Conservation (phyloP, 2,797 vertebrate genomes). For the Tragopan temminckii region DNA sequence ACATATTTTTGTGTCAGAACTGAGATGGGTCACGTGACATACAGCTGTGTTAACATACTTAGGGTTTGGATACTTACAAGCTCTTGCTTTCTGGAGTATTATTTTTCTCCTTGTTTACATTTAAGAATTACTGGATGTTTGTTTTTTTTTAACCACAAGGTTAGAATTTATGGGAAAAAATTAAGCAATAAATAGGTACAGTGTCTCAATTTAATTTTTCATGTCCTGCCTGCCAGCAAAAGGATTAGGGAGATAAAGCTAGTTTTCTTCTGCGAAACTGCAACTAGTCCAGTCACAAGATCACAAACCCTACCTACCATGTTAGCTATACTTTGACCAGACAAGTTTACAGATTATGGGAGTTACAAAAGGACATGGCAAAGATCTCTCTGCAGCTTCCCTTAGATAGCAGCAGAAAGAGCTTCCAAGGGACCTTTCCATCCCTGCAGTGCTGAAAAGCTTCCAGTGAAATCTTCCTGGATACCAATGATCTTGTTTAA, state of each 20-base stretch:
- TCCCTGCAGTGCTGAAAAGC: conserved; percentile 42
- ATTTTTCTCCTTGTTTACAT: conserved; percentile 57
- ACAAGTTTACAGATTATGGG: conserved; percentile 51
- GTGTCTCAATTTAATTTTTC: conserved; percentile 37
- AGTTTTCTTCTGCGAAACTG: conserved; percentile 45
- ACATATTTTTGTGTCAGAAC: conserved; percentile 34
- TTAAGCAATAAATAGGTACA: conserved; percentile 39
- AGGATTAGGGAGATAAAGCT: conserved; percentile 58
- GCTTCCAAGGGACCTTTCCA: conserved; percentile 60
- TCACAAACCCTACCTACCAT: conserved; percentile 13
- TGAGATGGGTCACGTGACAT: conserved; percentile 27
- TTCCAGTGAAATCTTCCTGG: conserved; percentile 40
- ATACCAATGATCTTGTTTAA: not conserved
- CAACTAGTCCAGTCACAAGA: conserved; percentile 5
- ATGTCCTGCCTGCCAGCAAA: conserved; percentile 27
- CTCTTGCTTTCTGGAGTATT: conserved; percentile 30
- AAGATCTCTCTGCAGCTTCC: not conserved
- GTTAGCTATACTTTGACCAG: conserved; percentile 39
- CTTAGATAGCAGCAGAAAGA: conserved; percentile 33
- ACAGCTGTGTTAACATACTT: conserved; percentile 64
- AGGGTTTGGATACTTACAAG: conserved; percentile 34
- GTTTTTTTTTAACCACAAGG: conserved; percentile 42
- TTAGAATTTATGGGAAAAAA: conserved; percentile 33
- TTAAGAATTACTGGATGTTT: conserved; percentile 46
- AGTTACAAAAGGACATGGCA: conserved; percentile 37